Conservation (phyloP, 2,888 invertebrate species). For the Magallana nippona region DNA sequence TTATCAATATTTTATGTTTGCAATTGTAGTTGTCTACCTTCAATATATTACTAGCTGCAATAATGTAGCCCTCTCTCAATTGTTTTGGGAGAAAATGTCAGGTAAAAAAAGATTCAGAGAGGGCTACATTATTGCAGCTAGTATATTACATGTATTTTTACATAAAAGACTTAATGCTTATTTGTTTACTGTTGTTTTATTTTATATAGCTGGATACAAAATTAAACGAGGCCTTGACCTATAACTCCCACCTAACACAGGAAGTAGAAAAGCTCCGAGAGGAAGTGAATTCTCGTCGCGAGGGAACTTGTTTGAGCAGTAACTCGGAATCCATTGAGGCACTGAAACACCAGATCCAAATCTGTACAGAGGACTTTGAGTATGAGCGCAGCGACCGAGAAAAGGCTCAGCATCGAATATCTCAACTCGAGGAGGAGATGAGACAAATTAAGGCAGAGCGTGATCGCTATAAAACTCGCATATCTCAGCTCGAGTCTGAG, state of each 20-base stretch:
- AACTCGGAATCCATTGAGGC: slow-evolving; percentile 64
- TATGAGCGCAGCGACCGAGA: slow-evolving; percentile 72
- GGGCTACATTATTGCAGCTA: no score
- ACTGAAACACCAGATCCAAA: slow-evolving; percentile 72
- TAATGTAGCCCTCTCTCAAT: no score
- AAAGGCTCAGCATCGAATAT: slow-evolving; percentile 65
- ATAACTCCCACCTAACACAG: slow-evolving; percentile 40
- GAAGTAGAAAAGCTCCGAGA: slow-evolving; percentile 50
- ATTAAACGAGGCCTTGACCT: slow-evolving; percentile 4
- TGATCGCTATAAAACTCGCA: slow-evolving; percentile 8
- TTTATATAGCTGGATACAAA: slow-evolving; percentile 36
- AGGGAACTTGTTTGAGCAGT: slow-evolving; percentile 38
- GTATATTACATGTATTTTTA: no score
- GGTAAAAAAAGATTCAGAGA: no score
- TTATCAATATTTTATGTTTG: no score
- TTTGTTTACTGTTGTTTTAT: background rate
- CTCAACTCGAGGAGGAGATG: slow-evolving; percentile 60
- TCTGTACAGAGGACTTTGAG: slow-evolving; percentile 75
- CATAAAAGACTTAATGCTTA: background rate
- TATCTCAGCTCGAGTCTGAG: slow-evolving; percentile 32
- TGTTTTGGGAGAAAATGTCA: no score
- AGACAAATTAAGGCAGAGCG: slow-evolving; percentile 54
- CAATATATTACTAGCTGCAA: no score
- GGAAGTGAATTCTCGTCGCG: slow-evolving; percentile 17
- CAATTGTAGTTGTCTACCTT: no score